Evolutionary conservation across 2,888 invertebrate genomes (phyloP).

Genomic region (Argyresthia albistria): DNA sequence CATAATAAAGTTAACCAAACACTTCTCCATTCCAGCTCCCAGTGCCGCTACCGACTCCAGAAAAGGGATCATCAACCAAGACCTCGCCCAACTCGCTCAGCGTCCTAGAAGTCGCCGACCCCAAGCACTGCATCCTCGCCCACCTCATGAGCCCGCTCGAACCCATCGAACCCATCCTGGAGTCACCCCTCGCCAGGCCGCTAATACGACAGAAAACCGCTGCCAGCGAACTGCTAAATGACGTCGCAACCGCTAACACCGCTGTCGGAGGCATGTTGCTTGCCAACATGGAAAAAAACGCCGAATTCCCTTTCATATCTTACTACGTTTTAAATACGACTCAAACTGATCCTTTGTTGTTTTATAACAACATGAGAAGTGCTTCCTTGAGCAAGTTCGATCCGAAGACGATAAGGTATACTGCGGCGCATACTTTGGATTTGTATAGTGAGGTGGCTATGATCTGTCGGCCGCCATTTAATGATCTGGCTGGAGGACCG

Average conservation of each 20-base stretch:
- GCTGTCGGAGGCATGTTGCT: constrained; percentile 88
- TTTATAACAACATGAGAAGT: constrained; percentile 88
- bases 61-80: constrained; percentile 74
- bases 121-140: constrained; percentile 88
- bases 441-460: constrained; percentile 92
- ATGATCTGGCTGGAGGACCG: constrained; percentile 81
- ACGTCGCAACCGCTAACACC: constrained; percentile 81
- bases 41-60: constrained; percentile 76
- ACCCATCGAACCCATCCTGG: constrained; percentile 87
- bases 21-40: constrained; percentile 61
- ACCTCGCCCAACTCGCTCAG: constrained; percentile 75
- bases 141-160: constrained; percentile 93
- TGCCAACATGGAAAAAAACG: constrained; percentile 91
- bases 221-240: constrained; percentile 83
- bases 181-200: constrained; percentile 87
- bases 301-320: constrained; percentile 92
- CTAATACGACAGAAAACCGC: constrained; percentile 83
- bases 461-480: constrained; percentile 90
- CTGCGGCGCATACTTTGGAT: constrained; percentile 90
- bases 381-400: constrained; percentile 90
- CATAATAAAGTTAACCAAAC: neutral
- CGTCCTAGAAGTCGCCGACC: constrained; percentile 88
- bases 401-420: constrained; percentile 82
- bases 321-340: constrained; percentile 92
- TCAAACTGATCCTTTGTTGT: constrained; percentile 87